Conservation (phyloP, 2,113 vertebrate genomes). For the Ovis aries region ARS-UI_Ramb_v3.0 NC_056057.1:41004501-41005000, state of each 20-base stretch:
- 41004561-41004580: not conserved
- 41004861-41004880: not conserved
- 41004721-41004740: not conserved
- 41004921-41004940: not conserved
- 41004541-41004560: not conserved
- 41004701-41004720: not conserved
- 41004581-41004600: not conserved
- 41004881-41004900: not conserved
- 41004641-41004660: not conserved
- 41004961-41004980: slow-evolving; percentile 18
- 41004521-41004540: not conserved
- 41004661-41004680: not conserved
- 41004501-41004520: not conserved
- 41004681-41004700: not conserved
- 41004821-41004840: not conserved
- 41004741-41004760: not conserved
- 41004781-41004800: not conserved
- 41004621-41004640: not conserved
- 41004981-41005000: not conserved
- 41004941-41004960: not conserved
- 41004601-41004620: not conserved
- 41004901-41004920: not conserved
- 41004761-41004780: not conserved
- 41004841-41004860: not conserved
- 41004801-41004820: not conserved